Percentiles rank a stretch among this genome's conserved stretches.
phyloP scores from a whole-genome alignment of 2,113 vertebrate genomes.

The Raja brachyura region DNA sequence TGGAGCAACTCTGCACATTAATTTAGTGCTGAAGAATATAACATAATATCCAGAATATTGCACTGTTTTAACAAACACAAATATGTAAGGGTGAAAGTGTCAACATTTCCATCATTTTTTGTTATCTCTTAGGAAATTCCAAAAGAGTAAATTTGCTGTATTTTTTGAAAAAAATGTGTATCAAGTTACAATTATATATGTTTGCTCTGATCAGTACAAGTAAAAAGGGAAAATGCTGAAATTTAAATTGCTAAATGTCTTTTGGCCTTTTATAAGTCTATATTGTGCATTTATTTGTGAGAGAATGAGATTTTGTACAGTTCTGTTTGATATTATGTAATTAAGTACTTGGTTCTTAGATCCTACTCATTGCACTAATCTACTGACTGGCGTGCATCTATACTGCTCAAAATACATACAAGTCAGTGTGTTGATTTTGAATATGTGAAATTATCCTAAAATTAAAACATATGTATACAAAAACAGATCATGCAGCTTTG shows the following conservation, averaged over 20 bases:
- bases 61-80: background rate
- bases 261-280: slow-evolving; percentile 30
- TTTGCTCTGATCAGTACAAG: background rate
- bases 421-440: background rate
- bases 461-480: background rate
- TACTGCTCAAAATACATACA: background rate
- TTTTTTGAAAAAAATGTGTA: background rate
- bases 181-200: background rate
- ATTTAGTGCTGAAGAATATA: background rate
- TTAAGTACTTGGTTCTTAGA: background rate
- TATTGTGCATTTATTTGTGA: background rate
- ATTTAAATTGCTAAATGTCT: background rate
- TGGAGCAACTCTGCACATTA: too few relatives aligned
- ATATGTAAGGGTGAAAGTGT: background rate
- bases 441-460: slow-evolving; percentile 26
- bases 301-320: background rate
- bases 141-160: background rate
- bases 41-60: background rate
- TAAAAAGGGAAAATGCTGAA: background rate
- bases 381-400: slow-evolving; percentile 7
- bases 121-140: background rate
- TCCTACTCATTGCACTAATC: slow-evolving; percentile 27
- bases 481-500: slow-evolving; percentile 24
- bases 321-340: background rate
- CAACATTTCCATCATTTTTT: background rate